Percentiles rank a stretch among this genome's conserved stretches.
These are phyloP conservation scores for Platanista minor DNA, from an alignment of 2,113 vertebrate species.

Conservation along the genomic window DNA sequence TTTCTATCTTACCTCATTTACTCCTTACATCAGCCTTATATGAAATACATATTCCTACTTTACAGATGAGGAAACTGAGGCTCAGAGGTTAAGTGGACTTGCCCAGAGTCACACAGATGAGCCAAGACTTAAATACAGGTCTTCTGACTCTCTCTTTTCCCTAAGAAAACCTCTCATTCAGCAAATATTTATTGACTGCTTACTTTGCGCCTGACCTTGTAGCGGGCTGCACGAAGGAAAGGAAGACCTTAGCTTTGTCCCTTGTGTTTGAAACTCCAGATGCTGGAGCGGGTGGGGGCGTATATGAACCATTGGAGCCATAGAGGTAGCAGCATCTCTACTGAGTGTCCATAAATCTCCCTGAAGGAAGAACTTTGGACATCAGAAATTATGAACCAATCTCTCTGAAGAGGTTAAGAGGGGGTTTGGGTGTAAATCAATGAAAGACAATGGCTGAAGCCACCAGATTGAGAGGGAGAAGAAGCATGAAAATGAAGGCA, in stretches of 20 bases:
- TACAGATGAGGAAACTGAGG: not conserved
- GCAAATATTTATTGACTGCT: not conserved
- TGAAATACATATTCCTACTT: not conserved
- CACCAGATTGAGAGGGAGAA: not conserved
- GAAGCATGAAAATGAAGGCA: not conserved
- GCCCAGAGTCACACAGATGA: not conserved
- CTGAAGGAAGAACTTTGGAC: not conserved
- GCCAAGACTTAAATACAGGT: not conserved
- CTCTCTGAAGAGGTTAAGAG: not conserved
- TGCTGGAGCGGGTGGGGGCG: not conserved
- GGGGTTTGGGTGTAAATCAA: not conserved
- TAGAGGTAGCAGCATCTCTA: not conserved
- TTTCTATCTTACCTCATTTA: not conserved
- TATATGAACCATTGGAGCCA: not conserved
- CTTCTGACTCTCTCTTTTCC: not conserved
- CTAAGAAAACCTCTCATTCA: not conserved
- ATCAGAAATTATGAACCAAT: not conserved
- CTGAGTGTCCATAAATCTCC: not conserved
- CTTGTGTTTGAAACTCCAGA: not conserved
- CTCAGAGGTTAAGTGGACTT: not conserved
- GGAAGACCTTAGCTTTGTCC: not conserved
- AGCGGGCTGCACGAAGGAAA: not conserved
- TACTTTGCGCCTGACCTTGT: not conserved
- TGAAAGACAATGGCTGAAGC: not conserved
- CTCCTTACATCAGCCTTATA: not conserved